Base-by-base conservation (phyloP, 2,797 vertebrate species). In the Falco naumanni region DNA sequence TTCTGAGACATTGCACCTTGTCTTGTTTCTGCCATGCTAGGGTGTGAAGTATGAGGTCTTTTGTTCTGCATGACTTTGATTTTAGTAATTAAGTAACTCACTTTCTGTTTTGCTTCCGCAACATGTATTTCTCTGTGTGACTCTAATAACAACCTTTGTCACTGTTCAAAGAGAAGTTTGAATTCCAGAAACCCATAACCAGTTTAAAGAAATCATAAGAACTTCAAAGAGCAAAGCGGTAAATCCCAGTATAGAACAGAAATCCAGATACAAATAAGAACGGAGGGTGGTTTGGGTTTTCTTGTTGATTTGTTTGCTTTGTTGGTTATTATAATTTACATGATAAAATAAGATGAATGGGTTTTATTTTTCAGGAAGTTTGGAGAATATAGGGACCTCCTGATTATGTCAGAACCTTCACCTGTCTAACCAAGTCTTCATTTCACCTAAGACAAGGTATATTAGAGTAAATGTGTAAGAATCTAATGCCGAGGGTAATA, bases 41-140 rank as follows among this genome's bases (percentile, higher is more conserved):
- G 8, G 6, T 1, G 15, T 70, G 51, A 91, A 83, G 31, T 28
- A 6, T 5, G 34, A 94, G 20, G 48, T 41, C 71, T 85, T 96
- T 89, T 95, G 71, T 92, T 95, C 87, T 56, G 31, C 25, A 8
- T 53, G n/a, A 68, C 87, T 91, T 87, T 90, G 78, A 91, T 80
- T 95, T 92, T 56, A 70, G 43, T 31, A 70, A 85, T 91, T 77
- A 88, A 47, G 9, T 59, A 48, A 53, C 45, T 18, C 7, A 5
- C 20, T 70, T 71, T 63, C 77, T 45, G 16, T 19, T 69, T 82
- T 70, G 28, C 56, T 72, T 65, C 89, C 77, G 13, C 25, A 63
- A 6, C 19, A 4, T 15, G 16, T 33, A 39, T 87, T 92, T 76
- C 41, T 45, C 25, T 26, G 14, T 48, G 34, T 77, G 37, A 48